phyloP scores from a whole-genome alignment of 2,888 invertebrate species.

The Diogma glabrata region DNA sequence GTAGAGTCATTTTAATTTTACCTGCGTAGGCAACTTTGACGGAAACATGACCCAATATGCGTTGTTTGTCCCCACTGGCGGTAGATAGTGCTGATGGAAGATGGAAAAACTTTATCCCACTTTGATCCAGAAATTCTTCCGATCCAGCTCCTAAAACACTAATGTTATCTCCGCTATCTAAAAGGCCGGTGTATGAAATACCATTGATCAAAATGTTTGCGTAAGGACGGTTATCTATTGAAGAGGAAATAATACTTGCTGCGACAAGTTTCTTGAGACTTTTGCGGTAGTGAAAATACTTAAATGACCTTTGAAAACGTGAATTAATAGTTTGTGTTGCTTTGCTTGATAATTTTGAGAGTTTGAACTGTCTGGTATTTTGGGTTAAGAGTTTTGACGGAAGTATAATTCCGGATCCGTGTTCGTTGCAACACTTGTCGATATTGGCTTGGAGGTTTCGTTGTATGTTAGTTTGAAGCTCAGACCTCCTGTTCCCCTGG shows the following conservation, averaged over 20 bases:
- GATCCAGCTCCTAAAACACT: too few species aligned
- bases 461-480: neutral
- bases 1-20: too few species aligned
- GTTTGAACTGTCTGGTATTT: neutral
- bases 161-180: too few species aligned
- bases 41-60: neutral
- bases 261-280: neutral
- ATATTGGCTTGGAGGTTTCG: neutral
- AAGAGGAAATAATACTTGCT: neutral
- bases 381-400: neutral
- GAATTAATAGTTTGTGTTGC: neutral
- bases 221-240: neutral
- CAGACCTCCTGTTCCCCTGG: too few species aligned
- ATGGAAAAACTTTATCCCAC: neutral
- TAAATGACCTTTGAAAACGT: neutral
- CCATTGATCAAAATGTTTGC: neutral
- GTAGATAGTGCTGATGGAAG: neutral
- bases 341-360: neutral
- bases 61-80: neutral
- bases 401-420: neutral
- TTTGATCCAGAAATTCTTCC: neutral
- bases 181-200: neutral
- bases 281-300: neutral
- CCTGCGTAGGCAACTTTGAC: too few species aligned
- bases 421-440: neutral